Percentiles rank a stretch among this genome's conserved stretches.
phyloP scores from a whole-genome alignment of 2,797 vertebrate genomes.

The Crypturellus tataupa region DNA sequence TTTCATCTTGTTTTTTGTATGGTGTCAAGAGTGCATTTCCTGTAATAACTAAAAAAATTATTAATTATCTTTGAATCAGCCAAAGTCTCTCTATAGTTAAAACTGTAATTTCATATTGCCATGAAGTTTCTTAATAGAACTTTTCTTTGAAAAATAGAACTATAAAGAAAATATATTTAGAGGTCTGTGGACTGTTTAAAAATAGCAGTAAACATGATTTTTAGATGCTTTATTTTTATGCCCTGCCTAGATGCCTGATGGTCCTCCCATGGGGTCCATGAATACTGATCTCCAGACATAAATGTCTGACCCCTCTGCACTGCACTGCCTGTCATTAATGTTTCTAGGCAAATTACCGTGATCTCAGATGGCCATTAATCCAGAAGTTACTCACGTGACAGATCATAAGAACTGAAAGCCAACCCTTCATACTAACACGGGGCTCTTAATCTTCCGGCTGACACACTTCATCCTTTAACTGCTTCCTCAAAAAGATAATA shows the following conservation, averaged over 20 bases:
- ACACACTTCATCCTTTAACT: neutral
- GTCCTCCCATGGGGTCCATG: neutral
- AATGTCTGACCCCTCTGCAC: neutral
- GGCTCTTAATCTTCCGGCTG: slow-evolving; percentile 43
- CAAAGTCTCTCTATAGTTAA: neutral
- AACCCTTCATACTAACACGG: neutral
- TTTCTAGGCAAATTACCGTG: slow-evolving; percentile 11
- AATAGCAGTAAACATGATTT: neutral
- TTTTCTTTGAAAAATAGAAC: neutral
- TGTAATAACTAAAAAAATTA: neutral
- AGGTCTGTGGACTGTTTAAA: neutral
- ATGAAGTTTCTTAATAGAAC: neutral
- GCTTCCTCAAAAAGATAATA: neutral
- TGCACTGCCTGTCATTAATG: neutral
- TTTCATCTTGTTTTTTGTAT: neutral
- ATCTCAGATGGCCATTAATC: neutral
- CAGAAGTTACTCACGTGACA: slow-evolving; percentile 9
- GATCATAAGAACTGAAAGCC: neutral
- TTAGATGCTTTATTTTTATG: neutral
- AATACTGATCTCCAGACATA: neutral
- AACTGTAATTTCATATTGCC: neutral
- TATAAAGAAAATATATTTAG: neutral
- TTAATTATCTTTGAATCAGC: neutral
- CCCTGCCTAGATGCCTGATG: neutral
- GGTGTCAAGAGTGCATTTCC: neutral